Evolutionary conservation across 2,888 invertebrate genomes (phyloP).

Genomic region (Phyllotreta cruciferae): DNA sequence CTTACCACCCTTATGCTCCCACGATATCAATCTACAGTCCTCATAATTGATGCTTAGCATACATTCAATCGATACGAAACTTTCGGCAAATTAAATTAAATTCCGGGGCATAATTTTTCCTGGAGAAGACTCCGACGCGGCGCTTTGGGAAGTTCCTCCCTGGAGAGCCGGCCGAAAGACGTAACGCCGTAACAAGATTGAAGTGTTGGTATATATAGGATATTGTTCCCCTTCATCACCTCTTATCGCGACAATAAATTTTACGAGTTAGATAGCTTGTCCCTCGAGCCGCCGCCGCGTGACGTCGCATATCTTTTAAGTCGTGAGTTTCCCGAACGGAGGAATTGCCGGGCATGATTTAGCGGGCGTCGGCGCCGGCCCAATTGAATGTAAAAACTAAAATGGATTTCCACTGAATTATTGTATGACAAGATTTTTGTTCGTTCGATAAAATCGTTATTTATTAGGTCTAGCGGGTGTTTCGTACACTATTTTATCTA

Average conservation of each 20-base stretch:
- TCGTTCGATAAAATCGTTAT: too few species aligned
- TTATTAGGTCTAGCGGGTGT: too few species aligned
- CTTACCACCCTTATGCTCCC: background rate
- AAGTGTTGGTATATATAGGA: slow-evolving; percentile 36
- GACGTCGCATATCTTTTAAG: slow-evolving; percentile 9
- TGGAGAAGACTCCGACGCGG: slow-evolving; percentile 26
- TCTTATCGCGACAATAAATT: slow-evolving; percentile 33
- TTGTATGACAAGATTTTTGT: background rate
- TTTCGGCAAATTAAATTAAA: slow-evolving; percentile 9
- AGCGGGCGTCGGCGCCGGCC: background rate
- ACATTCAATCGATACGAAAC: background rate
- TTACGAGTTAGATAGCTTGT: slow-evolving; percentile 24
- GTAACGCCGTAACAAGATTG: slow-evolving; percentile 31
- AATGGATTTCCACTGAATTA: background rate
- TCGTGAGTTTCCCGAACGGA: slow-evolving; percentile 9
- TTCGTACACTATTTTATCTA: too few species aligned
- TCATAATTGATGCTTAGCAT: too few species aligned
- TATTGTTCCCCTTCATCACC: slow-evolving; percentile 36
- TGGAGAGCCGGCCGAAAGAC: slow-evolving; percentile 20
- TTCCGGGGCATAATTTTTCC: slow-evolving; percentile 9
- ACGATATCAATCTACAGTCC: background rate
- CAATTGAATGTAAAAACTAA: slow-evolving; percentile 1
- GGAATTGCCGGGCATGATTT: slow-evolving; percentile 12
- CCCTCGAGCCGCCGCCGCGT: slow-evolving; percentile 12
- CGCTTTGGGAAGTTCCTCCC: slow-evolving; percentile 30